Conservation (phyloP, 2,888 invertebrate species). For the Ernsta delagoae region DNA sequence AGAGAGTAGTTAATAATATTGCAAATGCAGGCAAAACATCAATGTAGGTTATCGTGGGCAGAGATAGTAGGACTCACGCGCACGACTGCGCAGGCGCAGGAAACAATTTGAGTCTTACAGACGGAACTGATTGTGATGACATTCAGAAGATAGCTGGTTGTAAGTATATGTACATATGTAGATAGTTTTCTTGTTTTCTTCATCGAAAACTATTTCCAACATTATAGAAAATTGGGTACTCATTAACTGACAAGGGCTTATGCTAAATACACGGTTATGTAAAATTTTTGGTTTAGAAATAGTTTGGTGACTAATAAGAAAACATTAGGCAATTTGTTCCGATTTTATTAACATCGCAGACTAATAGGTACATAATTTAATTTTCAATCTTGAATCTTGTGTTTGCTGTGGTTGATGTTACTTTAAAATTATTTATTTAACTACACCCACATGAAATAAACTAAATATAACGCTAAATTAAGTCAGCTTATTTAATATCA, state of each 20-base stretch:
- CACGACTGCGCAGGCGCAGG: constrained; percentile 46
- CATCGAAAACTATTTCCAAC: too few species aligned
- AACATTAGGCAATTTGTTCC: too few species aligned
- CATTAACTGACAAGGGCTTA: too few species aligned
- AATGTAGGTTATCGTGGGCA: constrained; percentile 23
- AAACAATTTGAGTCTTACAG: constrained; percentile 48
- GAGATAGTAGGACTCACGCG: constrained; percentile 16
- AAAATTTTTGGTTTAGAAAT: too few species aligned
- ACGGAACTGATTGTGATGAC: constrained; percentile 19
- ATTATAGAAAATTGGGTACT: not conserved
- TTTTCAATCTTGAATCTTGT: not conserved
- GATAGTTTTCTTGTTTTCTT: not conserved
- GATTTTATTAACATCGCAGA: not conserved
- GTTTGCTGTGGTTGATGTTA: too few species aligned
- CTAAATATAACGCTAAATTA: too few species aligned
- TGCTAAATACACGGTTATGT: too few species aligned
- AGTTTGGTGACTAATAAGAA: too few species aligned
- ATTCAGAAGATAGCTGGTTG: constrained; percentile 4
- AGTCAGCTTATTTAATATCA: too few species aligned
- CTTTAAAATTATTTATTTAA: too few species aligned
- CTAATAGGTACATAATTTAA: not conserved
- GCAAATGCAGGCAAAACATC: constrained; percentile 7
- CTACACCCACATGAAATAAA: too few species aligned
- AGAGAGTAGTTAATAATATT: not conserved
- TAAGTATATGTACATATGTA: too few species aligned